phyloP scores from a whole-genome alignment of 1,140 invertebrate genomes.

The Macrostomum lignano region DNA sequence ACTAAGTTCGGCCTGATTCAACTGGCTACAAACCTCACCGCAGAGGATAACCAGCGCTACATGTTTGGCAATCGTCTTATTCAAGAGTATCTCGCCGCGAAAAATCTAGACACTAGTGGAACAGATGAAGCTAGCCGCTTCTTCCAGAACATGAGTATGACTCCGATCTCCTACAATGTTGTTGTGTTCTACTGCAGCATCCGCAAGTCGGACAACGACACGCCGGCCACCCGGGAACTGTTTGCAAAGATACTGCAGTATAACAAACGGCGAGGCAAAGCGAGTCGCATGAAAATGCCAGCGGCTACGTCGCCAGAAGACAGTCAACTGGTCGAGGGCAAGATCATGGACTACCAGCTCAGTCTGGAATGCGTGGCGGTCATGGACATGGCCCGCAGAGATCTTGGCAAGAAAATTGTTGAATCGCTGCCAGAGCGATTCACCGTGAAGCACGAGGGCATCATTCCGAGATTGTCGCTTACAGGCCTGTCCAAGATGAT shows the following conservation, averaged over 20 bases:
- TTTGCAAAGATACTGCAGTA: not conserved
- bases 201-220: not conserved
- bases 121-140: not conserved
- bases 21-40: not conserved
- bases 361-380: conserved; percentile 1
- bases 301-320: not conserved
- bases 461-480: not conserved
- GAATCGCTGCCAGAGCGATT: not conserved
- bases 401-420: not conserved
- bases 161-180: not conserved
- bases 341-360: conserved; percentile 1
- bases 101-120: not conserved
- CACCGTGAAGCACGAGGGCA: not conserved
- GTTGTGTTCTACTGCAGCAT: conserved; percentile 1
- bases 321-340: not conserved
- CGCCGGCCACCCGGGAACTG: not conserved
- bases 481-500: not conserved
- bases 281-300: too few relatives aligned
- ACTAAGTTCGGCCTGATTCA: not conserved
- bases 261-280: too few relatives aligned
- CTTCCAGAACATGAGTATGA: conserved; percentile 1
- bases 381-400: not conserved
- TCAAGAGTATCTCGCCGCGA: conserved; percentile 1
- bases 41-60: not conserved
- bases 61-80: not conserved